A percentile compares a stretch with the other conserved stretches of the same genome.
Evolutionary conservation across 2,888 invertebrate species (phyloP).

Genomic region (Eumacrocentrus americanus): DNA sequence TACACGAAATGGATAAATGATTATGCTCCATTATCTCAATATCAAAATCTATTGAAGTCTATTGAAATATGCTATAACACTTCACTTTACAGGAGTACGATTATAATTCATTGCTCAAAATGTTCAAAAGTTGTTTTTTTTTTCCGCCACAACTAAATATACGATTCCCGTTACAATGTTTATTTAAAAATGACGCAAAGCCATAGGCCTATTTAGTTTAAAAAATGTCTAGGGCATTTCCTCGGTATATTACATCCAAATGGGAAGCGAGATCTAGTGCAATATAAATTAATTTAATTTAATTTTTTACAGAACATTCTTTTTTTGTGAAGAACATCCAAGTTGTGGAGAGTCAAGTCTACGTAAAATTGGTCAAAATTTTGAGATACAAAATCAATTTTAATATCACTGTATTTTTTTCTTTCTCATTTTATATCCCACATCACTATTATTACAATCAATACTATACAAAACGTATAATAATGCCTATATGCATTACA

Average conservation of each 20-base stretch:
- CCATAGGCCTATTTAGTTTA: background rate
- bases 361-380: slow-evolving; percentile 28
- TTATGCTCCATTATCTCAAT: background rate
- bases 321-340: slow-evolving; percentile 6
- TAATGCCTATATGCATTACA: slow-evolving; percentile 12
- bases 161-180: background rate
- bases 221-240: background rate
- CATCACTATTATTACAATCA: slow-evolving; percentile 15
- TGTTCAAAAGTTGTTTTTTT: background rate
- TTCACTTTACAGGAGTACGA: background rate
- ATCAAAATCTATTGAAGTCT: background rate
- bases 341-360: slow-evolving; percentile 9
- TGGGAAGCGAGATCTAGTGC: slow-evolving; percentile 13
- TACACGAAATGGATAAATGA: no score
- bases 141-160: background rate
- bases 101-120: background rate
- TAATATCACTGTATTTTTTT: slow-evolving; percentile 26
- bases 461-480: slow-evolving; percentile 21
- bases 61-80: background rate
- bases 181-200: background rate
- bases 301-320: slow-evolving; percentile 2
- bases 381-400: slow-evolving; percentile 25
- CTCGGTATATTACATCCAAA: slow-evolving; percentile 13
- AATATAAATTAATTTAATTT: background rate
- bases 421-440: slow-evolving; percentile 6